Conservation (phyloP, 2,888 invertebrate species). For the Gonocerus acuteangulatus region DNA sequence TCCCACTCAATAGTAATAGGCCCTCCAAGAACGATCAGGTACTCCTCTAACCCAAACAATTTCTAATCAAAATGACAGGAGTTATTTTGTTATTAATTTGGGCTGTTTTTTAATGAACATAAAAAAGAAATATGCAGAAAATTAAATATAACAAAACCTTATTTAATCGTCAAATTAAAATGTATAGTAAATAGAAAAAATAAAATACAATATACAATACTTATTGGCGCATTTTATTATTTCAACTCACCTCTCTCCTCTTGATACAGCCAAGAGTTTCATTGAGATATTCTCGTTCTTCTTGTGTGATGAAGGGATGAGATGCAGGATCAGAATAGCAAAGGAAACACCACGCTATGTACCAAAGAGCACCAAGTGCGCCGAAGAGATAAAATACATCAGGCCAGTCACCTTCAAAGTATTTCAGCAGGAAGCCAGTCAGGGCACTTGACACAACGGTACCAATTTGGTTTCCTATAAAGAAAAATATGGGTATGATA, state of each 20-base stretch:
- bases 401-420: slow-evolving; percentile 50
- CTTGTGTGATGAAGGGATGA: slow-evolving; percentile 65
- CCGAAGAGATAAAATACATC: slow-evolving; percentile 54
- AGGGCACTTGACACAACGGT: slow-evolving; percentile 50
- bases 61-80: no score
- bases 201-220: no score
- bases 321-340: slow-evolving; percentile 52
- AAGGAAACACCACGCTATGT: slow-evolving; percentile 45
- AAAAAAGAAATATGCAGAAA: no score
- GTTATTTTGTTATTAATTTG: no score
- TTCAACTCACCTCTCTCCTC: slow-evolving; percentile 41
- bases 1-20: no score
- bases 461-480: slow-evolving; percentile 46
- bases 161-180: no score
- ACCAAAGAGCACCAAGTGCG: slow-evolving; percentile 49
- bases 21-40: no score
- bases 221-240: no score
- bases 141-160: no score
- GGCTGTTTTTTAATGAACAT: no score
- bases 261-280: slow-evolving; percentile 52
- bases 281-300: slow-evolving; percentile 59
- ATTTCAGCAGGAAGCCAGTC: slow-evolving; percentile 47
- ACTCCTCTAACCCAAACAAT: no score
- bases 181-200: no score
- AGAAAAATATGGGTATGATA: neutral